Evolutionary conservation across 2,113 vertebrate genomes (phyloP), one percentile per base, ranked within the genome.

Genomic region (Alosa alosa): DNA sequence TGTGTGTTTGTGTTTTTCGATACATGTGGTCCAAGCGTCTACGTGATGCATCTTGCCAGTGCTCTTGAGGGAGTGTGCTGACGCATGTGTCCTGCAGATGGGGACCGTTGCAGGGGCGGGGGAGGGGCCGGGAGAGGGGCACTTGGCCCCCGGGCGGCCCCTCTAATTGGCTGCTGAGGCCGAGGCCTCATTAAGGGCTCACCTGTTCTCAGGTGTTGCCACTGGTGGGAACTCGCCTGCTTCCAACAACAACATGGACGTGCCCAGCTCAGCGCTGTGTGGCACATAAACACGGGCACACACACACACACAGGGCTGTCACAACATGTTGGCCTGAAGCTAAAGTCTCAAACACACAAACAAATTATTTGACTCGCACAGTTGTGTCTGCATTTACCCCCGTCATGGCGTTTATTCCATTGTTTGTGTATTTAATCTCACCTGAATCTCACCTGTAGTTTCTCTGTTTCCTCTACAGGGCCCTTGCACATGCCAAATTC

Each of bases 401-500:
- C 9, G 57, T 6, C 57, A 10, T n/a, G 22, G 60, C 6, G 52
- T 18, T 8, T 36, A 9, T 64, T 8, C 2, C 22, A 20, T 64
- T n/a, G 6, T 5, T 5, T 64, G 60, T 64, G 60, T 64, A 2
- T 49, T 49, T 9, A 68, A 68, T 11, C 57, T 22, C 68, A 39
- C 83, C 83, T n/a, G 11, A 68, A 68, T 11, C 57, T 22, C 68
- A 39, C 83, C 83, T n/a, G 11, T 88, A 85, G 7, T 81, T 13
- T 81, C 22, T 10, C 22, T 91, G 90, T 92, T 86, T 84, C 31
- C 82, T 94, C 57, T 93, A 31, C 92, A 99, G 98, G 93, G 98
- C 98, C 83, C 98, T 99, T 0, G 98, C 98, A 85, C 98, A 99
- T 20, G 96, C 97, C 93, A 99, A 99, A 91, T 99, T 99, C 92